Evolutionary conservation across 2,888 invertebrate genomes (phyloP).

Genomic region (Alloplasta piceator): DNA sequence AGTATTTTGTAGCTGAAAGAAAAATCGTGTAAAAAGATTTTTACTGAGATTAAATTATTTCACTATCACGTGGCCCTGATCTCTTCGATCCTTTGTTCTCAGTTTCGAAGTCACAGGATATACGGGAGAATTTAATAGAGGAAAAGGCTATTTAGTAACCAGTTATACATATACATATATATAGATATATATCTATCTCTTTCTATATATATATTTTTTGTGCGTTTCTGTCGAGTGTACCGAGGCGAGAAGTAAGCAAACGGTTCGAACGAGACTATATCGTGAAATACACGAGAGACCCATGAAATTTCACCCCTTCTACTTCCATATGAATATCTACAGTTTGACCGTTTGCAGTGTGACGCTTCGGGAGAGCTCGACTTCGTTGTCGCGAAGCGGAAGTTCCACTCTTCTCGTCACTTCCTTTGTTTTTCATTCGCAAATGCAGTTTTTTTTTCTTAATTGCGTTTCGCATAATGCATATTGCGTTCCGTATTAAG

Average conservation of each 20-base stretch:
- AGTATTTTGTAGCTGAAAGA: no score
- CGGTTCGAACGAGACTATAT: conserved; percentile 24
- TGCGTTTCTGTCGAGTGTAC: conserved; percentile 38
- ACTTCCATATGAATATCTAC: conserved; percentile 37
- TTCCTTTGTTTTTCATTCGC: conserved; percentile 48
- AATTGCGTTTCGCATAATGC: neutral
- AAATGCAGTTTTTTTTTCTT: conserved; percentile 32
- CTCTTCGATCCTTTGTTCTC: conserved; percentile 45
- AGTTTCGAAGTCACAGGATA: conserved; percentile 46
- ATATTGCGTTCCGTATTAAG: no score
- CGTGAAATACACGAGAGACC: conserved; percentile 10
- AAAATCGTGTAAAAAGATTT: no score
- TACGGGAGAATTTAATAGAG: conserved; percentile 50
- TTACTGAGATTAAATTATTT: neutral
- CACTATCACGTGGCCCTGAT: neutral
- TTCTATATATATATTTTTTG: conserved; percentile 6
- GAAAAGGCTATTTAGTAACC: conserved; percentile 46
- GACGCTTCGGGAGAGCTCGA: conserved; percentile 32
- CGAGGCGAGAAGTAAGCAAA: conserved; percentile 53
- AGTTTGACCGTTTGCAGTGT: conserved; percentile 49
- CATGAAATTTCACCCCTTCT: conserved; percentile 53
- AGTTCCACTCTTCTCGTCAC: conserved; percentile 55
- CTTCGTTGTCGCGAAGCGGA: conserved; percentile 52
- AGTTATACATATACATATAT: conserved; percentile 6
- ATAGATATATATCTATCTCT: conserved; percentile 11